A percentile compares a stretch with the other conserved stretches of the same genome.
phyloP scores from a whole-genome alignment of 2,113 vertebrate genomes.

The Centrocercus urophasianus region DNA sequence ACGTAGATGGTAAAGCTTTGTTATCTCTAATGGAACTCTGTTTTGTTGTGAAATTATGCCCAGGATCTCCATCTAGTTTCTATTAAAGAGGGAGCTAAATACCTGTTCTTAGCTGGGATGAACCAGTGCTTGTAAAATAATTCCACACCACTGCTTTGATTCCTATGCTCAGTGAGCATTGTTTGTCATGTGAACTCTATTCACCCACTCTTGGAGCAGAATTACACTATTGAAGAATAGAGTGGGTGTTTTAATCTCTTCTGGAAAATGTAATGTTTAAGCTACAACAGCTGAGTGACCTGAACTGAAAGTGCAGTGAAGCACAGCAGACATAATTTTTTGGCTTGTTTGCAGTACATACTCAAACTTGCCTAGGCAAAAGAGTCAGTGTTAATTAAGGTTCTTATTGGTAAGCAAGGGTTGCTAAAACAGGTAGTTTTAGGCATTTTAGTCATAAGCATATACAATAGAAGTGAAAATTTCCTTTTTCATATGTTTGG shows the following conservation, averaged over 20 bases:
- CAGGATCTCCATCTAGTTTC: background rate
- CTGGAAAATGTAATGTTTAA: background rate
- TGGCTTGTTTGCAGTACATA: fast-evolving
- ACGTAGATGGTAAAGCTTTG: background rate
- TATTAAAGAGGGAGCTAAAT: background rate
- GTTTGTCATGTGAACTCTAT: background rate
- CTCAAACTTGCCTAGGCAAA: background rate
- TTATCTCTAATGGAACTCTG: background rate
- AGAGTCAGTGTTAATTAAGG: background rate
- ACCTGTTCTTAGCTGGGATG: background rate
- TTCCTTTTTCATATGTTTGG: background rate
- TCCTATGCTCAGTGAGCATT: background rate
- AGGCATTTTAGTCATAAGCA: background rate
- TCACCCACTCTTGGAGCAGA: background rate
- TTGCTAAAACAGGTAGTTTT: background rate
- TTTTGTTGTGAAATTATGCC: background rate
- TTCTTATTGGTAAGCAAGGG: background rate
- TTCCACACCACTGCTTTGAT: background rate
- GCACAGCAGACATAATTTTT: background rate
- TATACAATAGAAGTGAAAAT: background rate
- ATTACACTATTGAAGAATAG: background rate
- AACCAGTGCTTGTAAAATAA: background rate
- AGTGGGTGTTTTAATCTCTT: background rate
- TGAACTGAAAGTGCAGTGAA: background rate
- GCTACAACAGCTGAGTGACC: background rate